phyloP scores from a whole-genome alignment of 2,797 vertebrate genomes.

The Eidolon dupreanum region DNA sequence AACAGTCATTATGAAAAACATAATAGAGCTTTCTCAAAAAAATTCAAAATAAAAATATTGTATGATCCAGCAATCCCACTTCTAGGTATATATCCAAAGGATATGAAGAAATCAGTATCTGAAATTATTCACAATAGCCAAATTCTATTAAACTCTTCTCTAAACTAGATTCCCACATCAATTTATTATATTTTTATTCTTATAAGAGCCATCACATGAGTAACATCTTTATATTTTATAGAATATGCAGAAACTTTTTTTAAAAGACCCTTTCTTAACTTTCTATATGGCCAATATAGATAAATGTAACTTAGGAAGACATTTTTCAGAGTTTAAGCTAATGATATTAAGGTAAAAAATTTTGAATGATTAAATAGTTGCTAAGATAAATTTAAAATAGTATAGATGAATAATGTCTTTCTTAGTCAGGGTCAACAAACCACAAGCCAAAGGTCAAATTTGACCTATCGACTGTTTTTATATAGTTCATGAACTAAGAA shows the following conservation, averaged over 20 bases:
- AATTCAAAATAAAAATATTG: neutral
- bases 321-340: neutral
- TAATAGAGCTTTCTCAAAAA: neutral
- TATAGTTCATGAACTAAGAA: neutral
- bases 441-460: neutral
- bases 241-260: neutral
- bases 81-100: neutral
- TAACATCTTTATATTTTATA: neutral
- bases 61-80: neutral
- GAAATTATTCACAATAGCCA: neutral
- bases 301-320: neutral
- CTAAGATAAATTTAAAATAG: neutral
- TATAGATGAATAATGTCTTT: neutral
- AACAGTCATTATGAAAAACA: neutral
- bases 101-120: neutral
- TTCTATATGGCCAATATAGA: neutral
- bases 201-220: neutral
- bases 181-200: neutral
- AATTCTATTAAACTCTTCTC: neutral
- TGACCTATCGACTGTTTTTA: neutral
- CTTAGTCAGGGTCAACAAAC: neutral
- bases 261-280: neutral
- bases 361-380: neutral
- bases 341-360: neutral
- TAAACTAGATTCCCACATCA: neutral